phyloP scores from a whole-genome alignment of 2,113 vertebrate species.

The rat (Rattus norvegicus) region GRCr8 NC_086019.1:43703001-43703500 shows the following conservation, averaged over 20 bases:
- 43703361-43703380: not conserved
- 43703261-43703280: not conserved
- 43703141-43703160: not conserved
- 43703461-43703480: not conserved
- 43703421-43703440: not conserved
- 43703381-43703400: not conserved
- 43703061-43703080: not conserved
- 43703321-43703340: not conserved
- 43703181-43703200: not conserved
- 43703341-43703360: not conserved
- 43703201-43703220: not conserved
- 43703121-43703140: constrained; percentile 27
- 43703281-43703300: constrained; percentile 3
- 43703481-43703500: not conserved
- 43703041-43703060: constrained; percentile 64
- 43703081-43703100: constrained; percentile 13
- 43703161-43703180: not conserved
- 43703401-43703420: not conserved
- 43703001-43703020: constrained; percentile 45
- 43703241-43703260: not conserved
- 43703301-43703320: constrained; percentile 12
- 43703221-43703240: not conserved
- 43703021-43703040: constrained; percentile 58
- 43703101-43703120: constrained; percentile 31
- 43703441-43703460: not conserved